Base-by-base conservation (phyloP, 2,113 vertebrate genomes). In the Rhagologus leucostigma region DNA sequence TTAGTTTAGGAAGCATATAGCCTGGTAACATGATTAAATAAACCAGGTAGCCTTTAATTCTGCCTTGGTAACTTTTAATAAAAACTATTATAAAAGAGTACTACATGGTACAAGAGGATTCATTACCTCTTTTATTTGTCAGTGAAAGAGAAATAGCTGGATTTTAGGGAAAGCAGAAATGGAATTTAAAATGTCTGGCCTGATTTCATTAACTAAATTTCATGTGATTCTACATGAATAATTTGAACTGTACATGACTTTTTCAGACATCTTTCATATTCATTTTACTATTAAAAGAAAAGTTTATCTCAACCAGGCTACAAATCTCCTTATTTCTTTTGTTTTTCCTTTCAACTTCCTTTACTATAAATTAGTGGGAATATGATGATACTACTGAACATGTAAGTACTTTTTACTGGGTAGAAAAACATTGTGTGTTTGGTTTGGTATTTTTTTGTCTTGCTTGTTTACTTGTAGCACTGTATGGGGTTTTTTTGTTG, bases 321-420 rank as follows among this genome's bases (percentile, higher is more conserved):
- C 75, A 98, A 95, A 95, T 96, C 21, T 97, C 86, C 95, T 98
- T 53, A 96, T 97, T 98, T 93, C 82, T 98, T 98, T 98, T 97
- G 84, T 98, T 98, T 98, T 98, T 98, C 85, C 98, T 95, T 96
- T 95, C 76, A 78, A 97, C 89, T 89, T 97, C 95, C 91, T 97
- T 98, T 97, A 97, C 96, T 98, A 90, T 98, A 93, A 97, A 98
- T 98, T 98, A 99, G 99, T 99, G 99, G 99, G 99, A 99, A 98
- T 99, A 98, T 98, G 99, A 99, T 99, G 99, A 99, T 98, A 98
- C 99, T 98, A 97, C 99, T 97, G 99, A 99, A 98, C 99, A 99
- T 98, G 99, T 99, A 98, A 99, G 99, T 99, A 99, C 91, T 90
- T 97, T 92, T 68, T 90, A 87, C 42, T 95, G 94, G 56, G 86